These are phyloP conservation scores for Arion vulgaris DNA, from an alignment of 1,140 invertebrate species.

Conservation along the genomic window DNA sequence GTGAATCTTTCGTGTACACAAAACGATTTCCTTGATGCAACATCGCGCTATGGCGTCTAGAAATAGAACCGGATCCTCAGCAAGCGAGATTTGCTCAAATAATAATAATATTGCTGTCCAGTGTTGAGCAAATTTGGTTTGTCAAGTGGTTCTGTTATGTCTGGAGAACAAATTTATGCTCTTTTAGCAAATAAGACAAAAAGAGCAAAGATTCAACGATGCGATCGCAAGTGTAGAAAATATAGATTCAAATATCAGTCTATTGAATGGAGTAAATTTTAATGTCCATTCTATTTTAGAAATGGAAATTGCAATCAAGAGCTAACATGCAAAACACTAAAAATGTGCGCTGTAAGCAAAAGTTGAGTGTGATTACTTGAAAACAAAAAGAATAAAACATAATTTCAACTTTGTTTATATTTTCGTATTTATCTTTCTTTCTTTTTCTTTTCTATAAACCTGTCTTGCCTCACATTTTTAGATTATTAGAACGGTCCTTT, in stretches of 20 bases:
- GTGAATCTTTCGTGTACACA: slow-evolving; percentile 14
- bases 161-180: slow-evolving; percentile 16
- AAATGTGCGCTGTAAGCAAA: no score
- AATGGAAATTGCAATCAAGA: no score
- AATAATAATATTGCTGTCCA: slow-evolving; percentile 29
- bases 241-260: background rate
- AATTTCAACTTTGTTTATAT: no score
- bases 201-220: slow-evolving; percentile 15
- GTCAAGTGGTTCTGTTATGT: slow-evolving; percentile 19
- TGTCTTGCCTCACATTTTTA: no score
- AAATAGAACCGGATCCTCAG: background rate
- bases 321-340: no score
- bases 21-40: slow-evolving; percentile 30
- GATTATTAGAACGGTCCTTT: no score
- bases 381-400: no score
- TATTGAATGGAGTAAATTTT: no score
- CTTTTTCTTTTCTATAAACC: no score
- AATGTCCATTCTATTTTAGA: no score
- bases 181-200: slow-evolving; percentile 25
- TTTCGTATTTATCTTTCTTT: no score
- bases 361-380: no score
- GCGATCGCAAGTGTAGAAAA: slow-evolving; percentile 4
- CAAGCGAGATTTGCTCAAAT: slow-evolving; percentile 26
- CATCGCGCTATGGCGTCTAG: slow-evolving; percentile 12
- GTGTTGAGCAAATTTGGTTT: slow-evolving; percentile 24